Evolutionary conservation across 1,140 invertebrate genomes (phyloP).

Genomic region (Parapsyche elsis): DNA sequence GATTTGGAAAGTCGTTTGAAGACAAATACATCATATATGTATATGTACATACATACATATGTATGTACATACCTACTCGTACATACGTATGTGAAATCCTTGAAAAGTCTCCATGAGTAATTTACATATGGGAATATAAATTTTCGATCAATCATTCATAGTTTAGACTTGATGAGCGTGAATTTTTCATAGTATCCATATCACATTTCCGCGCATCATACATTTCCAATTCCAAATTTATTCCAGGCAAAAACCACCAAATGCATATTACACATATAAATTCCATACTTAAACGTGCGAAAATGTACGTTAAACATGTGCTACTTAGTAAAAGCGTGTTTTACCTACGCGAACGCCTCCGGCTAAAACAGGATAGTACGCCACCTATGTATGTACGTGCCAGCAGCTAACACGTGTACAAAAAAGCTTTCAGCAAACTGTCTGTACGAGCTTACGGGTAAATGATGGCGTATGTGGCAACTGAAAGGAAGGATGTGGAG

Average conservation of each 20-base stretch:
- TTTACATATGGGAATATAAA: no score
- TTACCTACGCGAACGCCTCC: neutral
- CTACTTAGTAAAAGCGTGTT: neutral
- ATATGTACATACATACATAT: neutral
- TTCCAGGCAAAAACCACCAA: no score
- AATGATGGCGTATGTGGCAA: conserved; percentile 35
- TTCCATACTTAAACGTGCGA: no score
- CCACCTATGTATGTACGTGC: conserved; percentile 21
- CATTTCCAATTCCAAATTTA: no score
- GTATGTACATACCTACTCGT: no score
- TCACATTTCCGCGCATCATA: no score
- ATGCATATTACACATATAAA: no score
- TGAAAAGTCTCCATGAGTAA: no score
- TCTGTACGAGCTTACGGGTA: conserved; percentile 36
- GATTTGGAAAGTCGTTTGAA: no score
- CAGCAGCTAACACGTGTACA: conserved; percentile 36
- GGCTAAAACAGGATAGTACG: neutral
- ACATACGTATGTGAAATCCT: neutral
- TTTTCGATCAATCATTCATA: no score
- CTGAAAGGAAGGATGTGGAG: conserved; percentile 30
- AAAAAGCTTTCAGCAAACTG: conserved; percentile 41
- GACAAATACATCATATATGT: neutral
- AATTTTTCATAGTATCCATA: no score
- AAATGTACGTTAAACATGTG: neutral
- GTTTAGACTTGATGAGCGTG: no score